phyloP scores from a whole-genome alignment of 2,113 vertebrate species.

The Lota lota region DNA sequence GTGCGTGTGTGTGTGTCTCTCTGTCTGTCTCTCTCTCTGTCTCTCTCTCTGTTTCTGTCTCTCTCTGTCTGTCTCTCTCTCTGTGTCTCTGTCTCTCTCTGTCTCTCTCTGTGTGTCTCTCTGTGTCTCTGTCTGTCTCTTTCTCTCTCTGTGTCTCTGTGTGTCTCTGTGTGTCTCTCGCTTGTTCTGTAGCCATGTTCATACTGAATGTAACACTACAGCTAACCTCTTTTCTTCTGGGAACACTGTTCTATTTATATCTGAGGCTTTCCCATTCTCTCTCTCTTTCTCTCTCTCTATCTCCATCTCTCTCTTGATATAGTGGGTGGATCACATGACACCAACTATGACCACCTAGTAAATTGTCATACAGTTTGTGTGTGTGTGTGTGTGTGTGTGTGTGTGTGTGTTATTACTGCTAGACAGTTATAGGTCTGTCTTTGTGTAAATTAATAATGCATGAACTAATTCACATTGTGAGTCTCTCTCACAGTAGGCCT shows the following conservation, averaged over 20 bases:
- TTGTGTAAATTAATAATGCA: conserved; percentile 64
- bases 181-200: not conserved
- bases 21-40: no score
- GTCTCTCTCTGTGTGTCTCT: conserved; percentile 8
- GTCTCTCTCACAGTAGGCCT: not conserved
- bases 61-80: conserved; percentile 27
- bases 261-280: not conserved
- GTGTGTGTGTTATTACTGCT: no score
- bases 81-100: conserved; percentile 8
- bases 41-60: not conserved
- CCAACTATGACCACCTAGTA: conserved; percentile 21
- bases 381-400: no score
- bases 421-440: conserved; percentile 5
- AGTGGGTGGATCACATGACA: conserved; percentile 20
- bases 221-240: no score
- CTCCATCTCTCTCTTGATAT: conserved; percentile 5
- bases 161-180: not conserved
- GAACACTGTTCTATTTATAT: no score
- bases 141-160: not conserved
- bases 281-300: conserved; percentile 9
- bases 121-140: not conserved
- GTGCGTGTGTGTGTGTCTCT: no score
- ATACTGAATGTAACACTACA: no score
- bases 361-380: conserved; percentile 11
- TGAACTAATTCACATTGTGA: conserved; percentile 18